Evolutionary conservation across 2,888 invertebrate genomes (phyloP).

Genomic region (Isotomurus palustris): DNA sequence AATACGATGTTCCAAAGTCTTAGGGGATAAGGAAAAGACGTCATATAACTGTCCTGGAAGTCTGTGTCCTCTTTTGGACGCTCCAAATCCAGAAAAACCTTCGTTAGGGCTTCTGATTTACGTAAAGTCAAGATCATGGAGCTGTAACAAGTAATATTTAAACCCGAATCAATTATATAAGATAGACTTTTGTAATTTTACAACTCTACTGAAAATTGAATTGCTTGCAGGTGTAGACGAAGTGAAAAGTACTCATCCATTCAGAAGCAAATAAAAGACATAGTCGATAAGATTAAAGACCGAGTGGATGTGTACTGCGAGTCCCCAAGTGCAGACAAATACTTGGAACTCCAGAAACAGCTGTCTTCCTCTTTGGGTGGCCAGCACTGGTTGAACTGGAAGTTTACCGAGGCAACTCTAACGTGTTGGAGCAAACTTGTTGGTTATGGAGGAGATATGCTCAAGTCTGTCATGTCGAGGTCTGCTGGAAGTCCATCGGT

Average conservation of each 20-base stretch:
- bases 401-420: constrained; percentile 6
- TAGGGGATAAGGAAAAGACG: too few relatives aligned
- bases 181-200: not conserved
- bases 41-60: too few relatives aligned
- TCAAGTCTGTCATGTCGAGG: not conserved
- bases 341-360: not conserved
- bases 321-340: not conserved
- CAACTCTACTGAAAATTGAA: not conserved
- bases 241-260: constrained; percentile 16
- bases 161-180: not conserved
- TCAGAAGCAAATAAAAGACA: constrained; percentile 14
- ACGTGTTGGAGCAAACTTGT: constrained; percentile 3
- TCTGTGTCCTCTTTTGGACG: too few relatives aligned
- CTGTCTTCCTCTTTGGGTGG: not conserved
- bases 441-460: constrained; percentile 12
- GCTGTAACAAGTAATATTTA: constrained; percentile 20
- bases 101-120: constrained; percentile 18
- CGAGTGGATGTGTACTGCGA: constrained; percentile 4
- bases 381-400: constrained; percentile 24
- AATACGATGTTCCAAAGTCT: constrained; percentile 12
- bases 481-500: not conserved
- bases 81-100: constrained; percentile 19
- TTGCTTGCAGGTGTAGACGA: constrained; percentile 10
- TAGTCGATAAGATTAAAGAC: not conserved
- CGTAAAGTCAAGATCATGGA: constrained; percentile 20